Base-by-base conservation (phyloP, 2,888 invertebrate species). In the Acrocyrtus sp. region DNA sequence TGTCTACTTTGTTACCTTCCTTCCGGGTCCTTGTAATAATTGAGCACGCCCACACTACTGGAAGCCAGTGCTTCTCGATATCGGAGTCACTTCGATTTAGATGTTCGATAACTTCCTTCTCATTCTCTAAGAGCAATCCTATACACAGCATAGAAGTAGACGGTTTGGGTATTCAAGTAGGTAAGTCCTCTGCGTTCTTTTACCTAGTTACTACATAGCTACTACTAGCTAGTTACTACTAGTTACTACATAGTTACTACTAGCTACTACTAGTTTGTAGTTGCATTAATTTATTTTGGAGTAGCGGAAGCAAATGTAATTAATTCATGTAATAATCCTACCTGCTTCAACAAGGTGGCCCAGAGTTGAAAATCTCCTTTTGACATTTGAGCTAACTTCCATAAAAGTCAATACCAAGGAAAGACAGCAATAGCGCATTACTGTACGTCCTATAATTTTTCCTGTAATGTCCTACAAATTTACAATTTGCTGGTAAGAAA, bases 11-110 rank as follows among this genome's bases (percentile, higher is more conserved):
- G 81, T 94, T 87, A 17, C 94, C 94, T 85, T 95, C 95, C 83
- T 93, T 94, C 15, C 94, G 88, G 3, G 95, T 94, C 77, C 94
- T 86, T 0, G 94, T 94, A 72, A 95, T 91, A 81, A 95, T 94
- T 84, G 93, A 93, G 1, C 94, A 90, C 0, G 94, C 94, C 95
- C 95, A 95, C 12, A 94, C 93, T 76, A 95, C 92, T 8, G 95
- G 95, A 82, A 95, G 81, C 94, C 94, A 95, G 84, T 94, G 94
- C 83, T 95, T 95, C 12, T 93, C 91, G 69, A 93, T 92, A 70
- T 92, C 90, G 0, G 94, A 94, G 83, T 93, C 94, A 82, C 93
- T 92, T 50, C 87, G 57, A 39, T 74, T 74, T 22, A 74, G 43
- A 6, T 68, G 68, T 27, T 74, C 63, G 75, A 95, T 90, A 77